Base-by-base conservation (phyloP, 2,113 vertebrate species). In the Paralichthys olivaceus region DNA sequence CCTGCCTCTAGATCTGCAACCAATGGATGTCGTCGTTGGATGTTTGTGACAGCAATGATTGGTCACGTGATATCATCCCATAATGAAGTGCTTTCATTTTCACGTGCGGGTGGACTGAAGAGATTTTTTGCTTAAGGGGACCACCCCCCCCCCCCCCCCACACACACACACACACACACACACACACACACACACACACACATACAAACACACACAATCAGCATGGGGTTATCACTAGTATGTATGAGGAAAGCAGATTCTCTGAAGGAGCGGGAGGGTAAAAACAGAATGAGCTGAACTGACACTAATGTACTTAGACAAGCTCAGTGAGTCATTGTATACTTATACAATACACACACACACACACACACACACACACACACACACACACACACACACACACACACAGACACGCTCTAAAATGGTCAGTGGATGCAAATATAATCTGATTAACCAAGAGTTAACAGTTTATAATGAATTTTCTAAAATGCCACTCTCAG, bases 241-340 rank as follows among this genome's bases (percentile, higher is more conserved):
- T 69, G 55, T 45, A 75, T 66, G 69, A 87, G 69, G 53, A 23
- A 58, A 49, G 78, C 73, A 76, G 26, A 81, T 76, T 83, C 66
- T 74, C 4, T 66, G 29, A 7, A 51, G 23, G 66, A 67, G 45
- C 67, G 2, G 19, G 40, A 34, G 63, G 72, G 57, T 77, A 15
- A 58, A 43, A 62, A 54, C 25, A 81, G 58, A 59, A 77, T 56
- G 53, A 82, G 73, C 70, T 69, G 72, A 89, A 86, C 26, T 81
- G 83, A 90, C 69, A 77, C 74, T 86, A 87, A 88, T 79, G 54
- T 15, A 66, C 49, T 71, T 32, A 78, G 84, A 87, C 83, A 85
- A 51, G 75, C 82, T 67, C 72, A 73, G 25, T 84, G 80, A 83
- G 61, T 85, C 83, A 84, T 17, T 69, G 61, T 60, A 43, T 45